A percentile compares a stretch with the other conserved stretches of the same genome.
Conservation (phyloP, 2,113 vertebrate species). For the Saimiri boliviensis region DNA sequence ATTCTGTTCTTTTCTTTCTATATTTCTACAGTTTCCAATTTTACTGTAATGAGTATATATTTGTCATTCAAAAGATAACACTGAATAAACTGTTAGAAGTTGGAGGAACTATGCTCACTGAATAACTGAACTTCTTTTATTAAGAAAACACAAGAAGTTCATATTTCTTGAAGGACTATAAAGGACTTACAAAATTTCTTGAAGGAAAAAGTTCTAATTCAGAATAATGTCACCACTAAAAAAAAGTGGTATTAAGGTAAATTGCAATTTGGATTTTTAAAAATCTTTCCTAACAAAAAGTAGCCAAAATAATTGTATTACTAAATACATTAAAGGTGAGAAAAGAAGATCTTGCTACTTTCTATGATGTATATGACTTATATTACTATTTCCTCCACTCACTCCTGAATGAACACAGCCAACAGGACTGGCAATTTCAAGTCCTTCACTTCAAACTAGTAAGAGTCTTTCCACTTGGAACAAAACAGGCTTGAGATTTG, state of each 20-base stretch:
- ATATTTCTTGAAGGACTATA: not conserved
- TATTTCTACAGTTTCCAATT: not conserved
- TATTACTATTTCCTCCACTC: not conserved
- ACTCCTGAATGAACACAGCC: not conserved
- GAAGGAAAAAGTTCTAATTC: not conserved
- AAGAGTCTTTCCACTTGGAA: not conserved
- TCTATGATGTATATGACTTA: not conserved
- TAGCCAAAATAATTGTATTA: not conserved
- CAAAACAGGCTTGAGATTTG: not conserved
- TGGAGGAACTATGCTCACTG: not conserved
- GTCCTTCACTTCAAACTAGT: not conserved
- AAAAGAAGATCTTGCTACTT: not conserved
- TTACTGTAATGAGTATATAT: not conserved
- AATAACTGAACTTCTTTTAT: not conserved
- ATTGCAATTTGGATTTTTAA: not conserved
- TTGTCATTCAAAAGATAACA: not conserved
- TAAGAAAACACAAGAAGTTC: not conserved
- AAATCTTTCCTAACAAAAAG: not conserved
- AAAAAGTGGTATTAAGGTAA: not conserved
- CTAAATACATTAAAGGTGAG: not conserved
- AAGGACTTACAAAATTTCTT: not conserved
- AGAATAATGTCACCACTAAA: not conserved
- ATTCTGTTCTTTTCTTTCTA: not conserved
- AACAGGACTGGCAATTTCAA: not conserved
- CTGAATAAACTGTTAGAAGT: not conserved